A percentile compares a stretch with the other conserved stretches of the same genome.
These are phyloP conservation scores for Colossoma macropomum DNA, from an alignment of 2,113 vertebrate species.

Conservation along the genomic window DNA sequence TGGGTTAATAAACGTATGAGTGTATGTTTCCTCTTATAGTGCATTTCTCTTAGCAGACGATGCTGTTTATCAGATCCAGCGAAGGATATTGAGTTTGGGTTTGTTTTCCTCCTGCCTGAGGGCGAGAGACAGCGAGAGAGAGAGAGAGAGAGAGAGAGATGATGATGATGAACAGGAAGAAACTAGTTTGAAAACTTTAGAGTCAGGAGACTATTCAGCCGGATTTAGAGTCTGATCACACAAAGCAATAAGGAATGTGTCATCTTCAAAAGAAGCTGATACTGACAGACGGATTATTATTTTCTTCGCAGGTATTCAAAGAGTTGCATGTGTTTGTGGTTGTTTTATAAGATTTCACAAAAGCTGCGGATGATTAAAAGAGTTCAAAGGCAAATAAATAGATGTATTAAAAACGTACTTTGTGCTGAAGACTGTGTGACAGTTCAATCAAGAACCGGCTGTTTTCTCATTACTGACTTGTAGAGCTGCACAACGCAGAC, in stretches of 20 bases:
- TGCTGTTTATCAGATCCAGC: neutral
- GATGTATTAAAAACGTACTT: too few species aligned
- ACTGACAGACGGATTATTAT: neutral
- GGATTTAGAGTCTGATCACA: neutral
- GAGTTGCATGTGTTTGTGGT: too few species aligned
- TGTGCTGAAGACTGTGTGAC: too few species aligned
- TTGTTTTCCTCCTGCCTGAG: neutral
- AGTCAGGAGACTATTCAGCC: neutral
- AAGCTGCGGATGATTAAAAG: too few species aligned
- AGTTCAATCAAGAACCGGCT: too few species aligned
- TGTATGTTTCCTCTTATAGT: neutral
- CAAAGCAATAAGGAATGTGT: neutral
- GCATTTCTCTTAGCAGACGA: neutral
- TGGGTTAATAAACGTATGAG: neutral
- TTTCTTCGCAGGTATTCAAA: neutral
- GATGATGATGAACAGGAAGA: neutral
- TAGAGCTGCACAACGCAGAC: too few species aligned
- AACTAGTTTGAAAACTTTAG: neutral
- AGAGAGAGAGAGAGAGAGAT: constrained; percentile 18
- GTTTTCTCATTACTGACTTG: too few species aligned
- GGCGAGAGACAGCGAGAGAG: too few species aligned
- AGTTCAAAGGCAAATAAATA: too few species aligned
- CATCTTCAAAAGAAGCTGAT: neutral
- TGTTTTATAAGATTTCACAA: too few species aligned
- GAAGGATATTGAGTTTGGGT: neutral